Percentiles rank a stretch among this genome's conserved stretches.
Evolutionary conservation across 2,797 vertebrate genomes (phyloP).

Genomic region (Anguilla pacifica): DNA sequence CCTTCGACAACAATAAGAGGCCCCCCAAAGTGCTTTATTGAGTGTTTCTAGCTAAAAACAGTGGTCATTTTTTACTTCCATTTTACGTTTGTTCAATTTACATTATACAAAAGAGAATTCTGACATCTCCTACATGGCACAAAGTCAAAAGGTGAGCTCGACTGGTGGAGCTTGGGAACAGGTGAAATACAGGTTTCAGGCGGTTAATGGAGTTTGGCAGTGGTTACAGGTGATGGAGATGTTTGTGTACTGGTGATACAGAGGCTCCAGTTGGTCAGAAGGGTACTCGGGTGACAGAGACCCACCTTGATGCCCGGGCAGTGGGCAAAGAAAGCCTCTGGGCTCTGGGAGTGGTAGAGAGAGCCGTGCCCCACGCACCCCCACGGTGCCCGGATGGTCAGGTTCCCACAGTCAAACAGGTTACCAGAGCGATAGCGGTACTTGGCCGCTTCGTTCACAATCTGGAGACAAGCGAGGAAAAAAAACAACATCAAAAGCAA

Average conservation of each 20-base stretch:
- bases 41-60: background rate
- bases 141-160: background rate
- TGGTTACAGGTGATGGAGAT: background rate
- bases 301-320: constrained; percentile 93
- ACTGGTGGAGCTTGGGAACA: background rate
- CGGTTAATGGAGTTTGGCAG: background rate
- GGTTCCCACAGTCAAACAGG: constrained; percentile 89
- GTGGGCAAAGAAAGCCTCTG: constrained; percentile 96
- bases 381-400: constrained; percentile 95
- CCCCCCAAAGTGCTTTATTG: background rate
- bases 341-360: constrained; percentile 96
- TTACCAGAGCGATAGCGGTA: constrained; percentile 97
- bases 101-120: background rate
- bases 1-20: constrained; percentile 41
- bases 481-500: background rate
- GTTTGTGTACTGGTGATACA: constrained; percentile 22
- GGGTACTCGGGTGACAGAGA: background rate
- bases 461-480: constrained; percentile 69
- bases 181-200: background rate
- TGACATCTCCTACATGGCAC: background rate
- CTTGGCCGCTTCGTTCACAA: constrained; percentile 98
- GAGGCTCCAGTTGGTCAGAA: background rate
- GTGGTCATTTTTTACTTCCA: background rate
- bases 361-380: constrained; percentile 96
- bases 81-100: background rate